phyloP scores from a whole-genome alignment of 1,140 invertebrate species.

The Drosophila tristis region DNA sequence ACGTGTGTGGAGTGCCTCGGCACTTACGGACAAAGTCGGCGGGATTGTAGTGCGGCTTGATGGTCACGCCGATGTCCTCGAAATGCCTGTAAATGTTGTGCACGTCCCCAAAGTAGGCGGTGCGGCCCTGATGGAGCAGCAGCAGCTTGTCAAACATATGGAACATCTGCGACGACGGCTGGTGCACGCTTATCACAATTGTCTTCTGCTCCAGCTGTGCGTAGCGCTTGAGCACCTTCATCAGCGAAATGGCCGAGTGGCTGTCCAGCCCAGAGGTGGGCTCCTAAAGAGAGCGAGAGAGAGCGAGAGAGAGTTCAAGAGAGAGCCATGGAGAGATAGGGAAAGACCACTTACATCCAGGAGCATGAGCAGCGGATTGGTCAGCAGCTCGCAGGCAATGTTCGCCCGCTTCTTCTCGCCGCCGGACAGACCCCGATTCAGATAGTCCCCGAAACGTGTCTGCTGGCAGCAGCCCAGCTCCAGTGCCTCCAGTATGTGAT shows the following conservation, averaged over 20 bases:
- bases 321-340: neutral
- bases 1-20: neutral
- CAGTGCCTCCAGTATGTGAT: conserved; percentile 91
- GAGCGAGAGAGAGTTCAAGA: neutral
- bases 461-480: conserved; percentile 91
- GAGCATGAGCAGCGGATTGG: conserved; percentile 93
- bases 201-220: conserved; percentile 92
- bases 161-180: conserved; percentile 95
- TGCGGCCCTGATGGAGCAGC: conserved; percentile 90
- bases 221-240: conserved; percentile 90
- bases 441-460: conserved; percentile 92
- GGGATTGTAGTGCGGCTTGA: conserved; percentile 93
- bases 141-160: conserved; percentile 93
- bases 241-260: conserved; percentile 91
- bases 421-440: conserved; percentile 92
- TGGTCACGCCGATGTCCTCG: conserved; percentile 89
- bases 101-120: conserved; percentile 92
- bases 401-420: conserved; percentile 95
- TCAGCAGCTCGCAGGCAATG: conserved; percentile 94
- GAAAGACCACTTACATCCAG: conserved; percentile 89
- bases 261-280: conserved; percentile 94
- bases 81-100: conserved; percentile 92
- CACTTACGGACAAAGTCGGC: conserved; percentile 94
- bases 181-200: conserved; percentile 93
- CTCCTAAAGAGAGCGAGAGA: conserved; percentile 87